These are phyloP conservation scores for Amphimedon queenslandica DNA, from an alignment of 37 sponge, comb jelly and placozoan genomes.

Conservation along the genomic window DNA sequence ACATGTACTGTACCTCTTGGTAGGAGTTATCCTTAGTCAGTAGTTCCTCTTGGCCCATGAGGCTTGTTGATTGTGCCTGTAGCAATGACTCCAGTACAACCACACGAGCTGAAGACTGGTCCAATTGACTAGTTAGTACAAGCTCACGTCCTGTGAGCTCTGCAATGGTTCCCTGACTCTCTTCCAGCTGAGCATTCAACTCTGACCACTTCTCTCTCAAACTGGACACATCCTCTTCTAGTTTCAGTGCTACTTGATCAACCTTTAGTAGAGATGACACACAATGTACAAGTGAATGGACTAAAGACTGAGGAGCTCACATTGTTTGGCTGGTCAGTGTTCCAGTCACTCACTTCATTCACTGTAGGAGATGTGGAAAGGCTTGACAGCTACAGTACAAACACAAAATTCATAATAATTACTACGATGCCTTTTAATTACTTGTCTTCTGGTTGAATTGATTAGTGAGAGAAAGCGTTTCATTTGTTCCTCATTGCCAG, in stretches of 20 bases:
- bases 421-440: no score
- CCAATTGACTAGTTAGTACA: neutral
- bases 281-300: neutral
- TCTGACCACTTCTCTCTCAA: neutral
- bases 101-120: neutral
- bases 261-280: neutral
- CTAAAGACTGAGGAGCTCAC: no score
- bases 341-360: no score
- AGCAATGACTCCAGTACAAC: neutral
- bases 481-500: neutral
- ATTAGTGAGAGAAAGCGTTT: neutral
- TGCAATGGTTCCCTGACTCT: neutral
- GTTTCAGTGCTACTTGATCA: neutral
- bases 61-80: neutral
- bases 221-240: neutral
- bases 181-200: neutral
- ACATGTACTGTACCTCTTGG: constrained; percentile 5
- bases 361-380: no score
- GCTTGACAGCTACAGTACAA: no score
- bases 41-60: neutral
- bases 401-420: no score
- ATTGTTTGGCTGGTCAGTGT: no score
- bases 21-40: neutral
- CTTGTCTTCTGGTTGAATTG: neutral
- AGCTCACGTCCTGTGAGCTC: neutral